Evolutionary conservation across 2,113 vertebrate species (phyloP).

Genomic region (Aplodontia rufa): DNA sequence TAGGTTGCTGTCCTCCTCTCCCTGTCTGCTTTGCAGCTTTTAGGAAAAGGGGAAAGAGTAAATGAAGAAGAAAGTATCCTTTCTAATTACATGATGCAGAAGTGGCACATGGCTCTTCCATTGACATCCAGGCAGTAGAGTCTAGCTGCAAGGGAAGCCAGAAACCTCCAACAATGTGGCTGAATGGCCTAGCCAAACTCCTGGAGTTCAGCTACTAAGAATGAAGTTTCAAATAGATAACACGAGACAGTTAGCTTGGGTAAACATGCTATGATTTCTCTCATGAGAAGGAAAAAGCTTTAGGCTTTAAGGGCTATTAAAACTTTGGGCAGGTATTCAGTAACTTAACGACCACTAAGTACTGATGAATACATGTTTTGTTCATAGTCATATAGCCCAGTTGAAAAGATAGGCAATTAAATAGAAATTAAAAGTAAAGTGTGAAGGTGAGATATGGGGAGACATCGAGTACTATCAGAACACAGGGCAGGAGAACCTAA

Average conservation of each 20-base stretch:
- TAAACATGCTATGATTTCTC: not conserved
- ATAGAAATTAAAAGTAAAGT: not conserved
- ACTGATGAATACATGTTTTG: not conserved
- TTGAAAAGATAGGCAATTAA: not conserved
- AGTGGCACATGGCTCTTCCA: not conserved
- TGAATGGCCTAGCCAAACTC: not conserved
- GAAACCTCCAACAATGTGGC: not conserved
- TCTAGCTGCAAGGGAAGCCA: conserved; percentile 43
- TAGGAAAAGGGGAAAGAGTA: not conserved
- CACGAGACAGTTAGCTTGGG: not conserved
- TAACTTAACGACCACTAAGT: not conserved
- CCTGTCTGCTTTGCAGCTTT: not conserved
- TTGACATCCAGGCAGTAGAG: not conserved
- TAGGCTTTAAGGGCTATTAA: not conserved
- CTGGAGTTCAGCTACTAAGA: not conserved
- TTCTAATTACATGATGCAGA: not conserved
- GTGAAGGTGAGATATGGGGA: not conserved
- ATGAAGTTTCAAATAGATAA: not conserved
- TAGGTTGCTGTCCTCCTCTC: not conserved
- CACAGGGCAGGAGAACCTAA: not conserved
- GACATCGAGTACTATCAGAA: not conserved
- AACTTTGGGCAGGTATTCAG: not conserved
- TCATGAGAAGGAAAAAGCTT: conserved; percentile 14
- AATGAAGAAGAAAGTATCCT: not conserved
- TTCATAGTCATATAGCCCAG: not conserved